Conservation (phyloP, 1,140 invertebrate genomes). For the Drosophila lacteicornis region DNA sequence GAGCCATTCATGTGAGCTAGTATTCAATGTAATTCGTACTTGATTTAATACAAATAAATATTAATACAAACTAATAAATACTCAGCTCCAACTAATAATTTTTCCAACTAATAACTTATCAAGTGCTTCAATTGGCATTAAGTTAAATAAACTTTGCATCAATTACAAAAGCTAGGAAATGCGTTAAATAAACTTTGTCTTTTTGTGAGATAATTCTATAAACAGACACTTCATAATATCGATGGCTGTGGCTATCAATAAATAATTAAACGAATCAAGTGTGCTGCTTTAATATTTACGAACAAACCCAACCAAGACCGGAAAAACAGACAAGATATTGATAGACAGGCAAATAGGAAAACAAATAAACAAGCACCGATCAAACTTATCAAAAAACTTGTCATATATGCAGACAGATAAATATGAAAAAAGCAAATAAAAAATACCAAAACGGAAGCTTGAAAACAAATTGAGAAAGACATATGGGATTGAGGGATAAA, state of each 20-base stretch:
- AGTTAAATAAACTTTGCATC: neutral
- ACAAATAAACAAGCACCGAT: conserved; percentile 14
- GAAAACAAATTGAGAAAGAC: conserved; percentile 21
- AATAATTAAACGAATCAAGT: conserved; percentile 9
- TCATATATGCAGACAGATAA: conserved; percentile 12
- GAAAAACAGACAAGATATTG: conserved; percentile 13
- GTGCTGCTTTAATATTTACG: conserved; percentile 15
- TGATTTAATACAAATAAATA: too few species aligned
- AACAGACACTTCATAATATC: neutral
- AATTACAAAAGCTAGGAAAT: neutral
- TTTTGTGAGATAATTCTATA: neutral
- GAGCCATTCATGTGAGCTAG: neutral
- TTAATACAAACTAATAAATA: neutral
- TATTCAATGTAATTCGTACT: neutral
- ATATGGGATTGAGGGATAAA: conserved; percentile 21
- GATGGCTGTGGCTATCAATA: neutral
- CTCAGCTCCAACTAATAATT: neutral
- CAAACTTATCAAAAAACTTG: conserved; percentile 1
- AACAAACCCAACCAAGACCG: neutral
- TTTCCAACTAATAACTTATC: neutral
- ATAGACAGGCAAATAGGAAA: conserved; percentile 7
- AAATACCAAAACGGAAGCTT: conserved; percentile 28
- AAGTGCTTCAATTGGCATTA: neutral
- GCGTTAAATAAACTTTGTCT: neutral
- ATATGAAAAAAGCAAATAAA: conserved; percentile 7